Evolutionary conservation across 2,113 vertebrate species (phyloP).

Genomic region (Nothoprocta pentlandii): DNA sequence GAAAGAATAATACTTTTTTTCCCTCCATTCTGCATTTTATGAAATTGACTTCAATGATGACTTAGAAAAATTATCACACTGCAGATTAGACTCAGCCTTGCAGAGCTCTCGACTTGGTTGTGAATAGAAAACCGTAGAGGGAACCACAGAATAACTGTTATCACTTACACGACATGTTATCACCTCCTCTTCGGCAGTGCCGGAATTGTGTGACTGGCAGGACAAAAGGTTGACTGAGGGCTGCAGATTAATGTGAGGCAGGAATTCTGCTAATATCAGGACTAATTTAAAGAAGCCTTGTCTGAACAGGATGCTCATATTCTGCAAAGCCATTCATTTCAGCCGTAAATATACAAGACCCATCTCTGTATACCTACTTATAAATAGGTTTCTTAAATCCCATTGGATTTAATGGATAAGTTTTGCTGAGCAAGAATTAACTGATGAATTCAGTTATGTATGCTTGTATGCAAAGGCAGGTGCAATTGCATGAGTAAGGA

Average conservation of each 20-base stretch:
- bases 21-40: background rate
- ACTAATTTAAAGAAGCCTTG: background rate
- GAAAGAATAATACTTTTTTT: conserved; percentile 21
- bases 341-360: background rate
- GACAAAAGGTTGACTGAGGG: background rate
- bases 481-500: background rate
- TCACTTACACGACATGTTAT: background rate
- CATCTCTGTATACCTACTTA: background rate
- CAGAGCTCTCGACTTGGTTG: background rate
- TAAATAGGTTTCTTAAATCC: background rate
- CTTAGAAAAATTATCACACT: background rate
- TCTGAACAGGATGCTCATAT: background rate
- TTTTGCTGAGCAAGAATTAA: background rate
- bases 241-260: background rate
- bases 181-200: background rate
- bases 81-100: background rate
- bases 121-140: background rate
- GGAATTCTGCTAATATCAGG: background rate
- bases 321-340: background rate
- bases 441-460: fast-evolving
- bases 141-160: background rate
- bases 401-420: background rate
- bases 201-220: background rate
- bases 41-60: conserved; percentile 1
- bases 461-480: background rate